These are phyloP conservation scores for Nemotelus nigrinus DNA, from an alignment of 2,888 invertebrate species.

Conservation along the genomic window DNA sequence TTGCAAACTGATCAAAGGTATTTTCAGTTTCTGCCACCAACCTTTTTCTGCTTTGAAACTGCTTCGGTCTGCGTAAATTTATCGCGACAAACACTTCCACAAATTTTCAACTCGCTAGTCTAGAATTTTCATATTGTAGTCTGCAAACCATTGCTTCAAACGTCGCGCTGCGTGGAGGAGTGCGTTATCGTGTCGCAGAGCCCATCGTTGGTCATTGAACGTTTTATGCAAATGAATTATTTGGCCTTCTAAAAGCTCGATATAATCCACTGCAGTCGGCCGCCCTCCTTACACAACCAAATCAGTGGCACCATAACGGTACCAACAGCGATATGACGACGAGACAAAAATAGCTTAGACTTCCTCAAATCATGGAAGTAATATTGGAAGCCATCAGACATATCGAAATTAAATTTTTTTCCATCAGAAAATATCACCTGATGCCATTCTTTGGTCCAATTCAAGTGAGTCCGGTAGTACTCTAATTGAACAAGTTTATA, in stretches of 20 bases:
- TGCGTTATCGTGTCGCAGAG: not conserved
- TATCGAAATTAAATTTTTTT: not conserved
- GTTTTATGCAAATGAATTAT: not conserved
- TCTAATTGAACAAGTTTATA: slow-evolving; percentile 2
- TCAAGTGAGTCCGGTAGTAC: slow-evolving; percentile 2
- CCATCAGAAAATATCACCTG: not conserved
- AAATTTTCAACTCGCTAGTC: no score
- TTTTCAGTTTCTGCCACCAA: no score
- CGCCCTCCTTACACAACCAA: not conserved
- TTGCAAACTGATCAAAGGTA: no score
- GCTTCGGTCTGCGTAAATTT: no score
- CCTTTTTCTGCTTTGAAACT: no score
- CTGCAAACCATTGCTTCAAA: not conserved
- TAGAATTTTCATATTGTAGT: not conserved
- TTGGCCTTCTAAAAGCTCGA: not conserved
- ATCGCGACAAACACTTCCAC: no score
- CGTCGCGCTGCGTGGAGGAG: not conserved
- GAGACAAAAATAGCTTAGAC: not conserved
- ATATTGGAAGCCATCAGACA: not conserved
- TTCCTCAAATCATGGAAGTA: slow-evolving; percentile 1
- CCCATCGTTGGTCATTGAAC: not conserved
- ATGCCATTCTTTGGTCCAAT: not conserved
- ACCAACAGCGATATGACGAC: not conserved
- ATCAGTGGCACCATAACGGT: not conserved
- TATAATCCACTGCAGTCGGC: not conserved